Base-by-base conservation (phyloP, 2,797 vertebrate genomes). In the Protosalanx chinensis region DNA sequence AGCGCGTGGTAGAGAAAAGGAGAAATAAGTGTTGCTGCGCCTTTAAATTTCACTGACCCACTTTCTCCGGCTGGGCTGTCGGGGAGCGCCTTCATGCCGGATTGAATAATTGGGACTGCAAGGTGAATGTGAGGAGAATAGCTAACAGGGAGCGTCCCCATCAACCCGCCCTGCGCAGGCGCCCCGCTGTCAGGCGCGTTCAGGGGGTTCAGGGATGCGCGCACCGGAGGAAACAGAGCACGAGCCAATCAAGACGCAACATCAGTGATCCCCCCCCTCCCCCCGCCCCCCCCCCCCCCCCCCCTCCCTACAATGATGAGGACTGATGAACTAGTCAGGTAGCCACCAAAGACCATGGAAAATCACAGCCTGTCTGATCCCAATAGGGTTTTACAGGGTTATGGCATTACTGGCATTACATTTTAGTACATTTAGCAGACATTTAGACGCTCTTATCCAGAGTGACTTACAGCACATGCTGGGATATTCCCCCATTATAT, bases 1-100 rank as follows among this genome's bases (percentile, higher is more conserved):
- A 30, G 29, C 3, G 61, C 16, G 18, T 6, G 18, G 6, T 6
- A 6, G 12, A 30, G 6, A 10, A 33, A 3, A 18, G 3, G 53
- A 16, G n/a, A 13, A 7, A 23, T n/a, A 76, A 80, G 30, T 64
- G 78, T 77, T 18, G 8, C 76, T 63, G 83, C 15, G 64, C 83
- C 90, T 92, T 93, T 93, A 93, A 92, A 90, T 92, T 81, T 13
- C 80, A 72, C 64, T 93, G 91, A 92, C 92, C 91, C 86, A 93
- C 84, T 91, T 93, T 90, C 81, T 76, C 82, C 83, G 87, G 87
- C 86, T 88, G 88, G 83, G 72, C 81, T 81, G 82, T 86, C 86
- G 86, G 80, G 71, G 79, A 80, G 84, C 27, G 78, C 86, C 81
- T 79, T 82, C 86, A 82, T 8, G 69, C 80, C 74, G 88, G 81